Conservation (phyloP, 2,797 vertebrate species). For the Sebastes steindachneri region DNA sequence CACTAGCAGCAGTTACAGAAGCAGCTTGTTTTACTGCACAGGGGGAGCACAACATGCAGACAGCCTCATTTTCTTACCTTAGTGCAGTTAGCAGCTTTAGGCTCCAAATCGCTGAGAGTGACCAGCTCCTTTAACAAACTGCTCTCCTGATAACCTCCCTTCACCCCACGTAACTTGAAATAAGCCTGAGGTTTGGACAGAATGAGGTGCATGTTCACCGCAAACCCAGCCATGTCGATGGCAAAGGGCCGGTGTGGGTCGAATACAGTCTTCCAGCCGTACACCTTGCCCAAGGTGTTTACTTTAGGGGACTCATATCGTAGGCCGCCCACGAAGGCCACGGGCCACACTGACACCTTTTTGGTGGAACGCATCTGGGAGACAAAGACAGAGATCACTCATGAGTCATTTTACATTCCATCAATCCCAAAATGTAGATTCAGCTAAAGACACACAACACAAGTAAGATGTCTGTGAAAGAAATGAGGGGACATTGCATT, state of each 20-base stretch:
- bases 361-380: conserved; percentile 89
- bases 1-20: not conserved
- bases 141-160: conserved; percentile 92
- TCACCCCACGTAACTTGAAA: conserved; percentile 90
- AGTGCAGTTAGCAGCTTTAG: conserved; percentile 92
- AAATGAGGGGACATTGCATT: not conserved
- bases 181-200: conserved; percentile 88
- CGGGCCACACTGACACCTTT: conserved; percentile 91
- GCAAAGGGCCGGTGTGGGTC: conserved; percentile 91
- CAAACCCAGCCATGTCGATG: conserved; percentile 94
- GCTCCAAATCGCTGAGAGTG: conserved; percentile 88
- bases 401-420: not conserved
- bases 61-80: conserved; percentile 81
- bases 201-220: conserved; percentile 88
- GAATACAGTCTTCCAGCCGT: conserved; percentile 91
- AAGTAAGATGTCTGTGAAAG: not conserved
- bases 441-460: not conserved
- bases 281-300: conserved; percentile 87
- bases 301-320: conserved; percentile 90
- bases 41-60: not conserved
- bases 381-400: conserved; percentile 21
- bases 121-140: conserved; percentile 90
- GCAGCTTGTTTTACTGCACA: not conserved
- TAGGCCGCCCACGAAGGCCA: conserved; percentile 91
- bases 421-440: not conserved